These are phyloP conservation scores for Pseudotriccus pelzelni DNA, from an alignment of 2,797 vertebrate genomes.

Conservation along the genomic window DNA sequence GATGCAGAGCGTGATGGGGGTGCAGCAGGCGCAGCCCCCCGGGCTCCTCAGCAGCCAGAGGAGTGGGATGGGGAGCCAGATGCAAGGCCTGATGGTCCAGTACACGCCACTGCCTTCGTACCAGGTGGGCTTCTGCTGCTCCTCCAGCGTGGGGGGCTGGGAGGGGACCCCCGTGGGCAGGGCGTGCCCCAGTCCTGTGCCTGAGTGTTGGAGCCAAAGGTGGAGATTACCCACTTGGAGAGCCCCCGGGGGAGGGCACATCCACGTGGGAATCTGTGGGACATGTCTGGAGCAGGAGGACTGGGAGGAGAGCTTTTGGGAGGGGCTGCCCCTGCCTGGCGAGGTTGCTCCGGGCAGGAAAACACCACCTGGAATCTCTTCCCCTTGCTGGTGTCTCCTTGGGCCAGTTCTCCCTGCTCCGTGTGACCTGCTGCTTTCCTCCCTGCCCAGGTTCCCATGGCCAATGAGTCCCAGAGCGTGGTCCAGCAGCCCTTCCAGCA, in stretches of 20 bases:
- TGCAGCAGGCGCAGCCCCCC: slow-evolving; percentile 92
- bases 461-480: slow-evolving; percentile 88
- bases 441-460: slow-evolving; percentile 87
- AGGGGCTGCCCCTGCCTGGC: not conserved
- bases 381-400: not conserved
- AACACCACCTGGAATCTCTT: not conserved
- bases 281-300: not conserved
- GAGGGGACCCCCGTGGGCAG: not conserved
- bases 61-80: slow-evolving; percentile 86
- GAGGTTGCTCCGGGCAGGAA: not conserved
- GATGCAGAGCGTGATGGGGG: slow-evolving; percentile 93
- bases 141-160: not conserved
- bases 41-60: slow-evolving; percentile 89
- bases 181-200: not conserved
- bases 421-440: not conserved
- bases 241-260: not conserved
- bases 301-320: not conserved
- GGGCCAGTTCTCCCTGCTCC: not conserved
- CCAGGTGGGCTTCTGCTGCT: slow-evolving; percentile 81
- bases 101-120: slow-evolving; percentile 96
- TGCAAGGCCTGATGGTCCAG: slow-evolving; percentile 97
- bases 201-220: not conserved
- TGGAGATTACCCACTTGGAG: not conserved
- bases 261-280: not conserved
- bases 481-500: slow-evolving; percentile 97